Conservation (phyloP, 2,888 invertebrate genomes). For the Parapristionchus giblindavisi region DNA sequence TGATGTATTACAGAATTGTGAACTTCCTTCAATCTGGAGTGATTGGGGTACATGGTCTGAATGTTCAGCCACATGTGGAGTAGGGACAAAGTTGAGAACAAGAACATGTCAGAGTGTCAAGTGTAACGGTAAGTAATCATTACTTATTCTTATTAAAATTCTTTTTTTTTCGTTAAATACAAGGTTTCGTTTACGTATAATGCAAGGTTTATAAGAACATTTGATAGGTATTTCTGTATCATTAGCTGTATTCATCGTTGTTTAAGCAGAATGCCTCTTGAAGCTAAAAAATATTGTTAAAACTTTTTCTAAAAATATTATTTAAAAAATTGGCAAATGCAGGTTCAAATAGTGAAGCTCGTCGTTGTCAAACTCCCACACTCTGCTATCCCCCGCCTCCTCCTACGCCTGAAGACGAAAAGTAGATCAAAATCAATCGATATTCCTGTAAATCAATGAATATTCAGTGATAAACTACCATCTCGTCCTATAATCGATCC, state of each 20-base stretch:
- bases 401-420: neutral
- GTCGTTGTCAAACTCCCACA: conserved; percentile 21
- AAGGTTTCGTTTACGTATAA: neutral
- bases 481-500: conserved; percentile 14
- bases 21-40: conserved; percentile 35
- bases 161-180: neutral
- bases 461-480: neutral
- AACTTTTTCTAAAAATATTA: neutral
- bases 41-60: conserved; percentile 32
- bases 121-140: conserved; percentile 17
- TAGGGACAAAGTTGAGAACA: conserved; percentile 23
- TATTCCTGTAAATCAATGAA: neutral
- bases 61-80: conserved; percentile 34
- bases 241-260: neutral
- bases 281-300: neutral
- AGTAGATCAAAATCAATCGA: neutral
- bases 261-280: neutral
- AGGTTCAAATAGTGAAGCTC: conserved; percentile 28
- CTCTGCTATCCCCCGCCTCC: conserved; percentile 16
- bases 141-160: neutral
- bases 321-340: neutral
- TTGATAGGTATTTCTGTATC: neutral
- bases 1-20: conserved; percentile 36
- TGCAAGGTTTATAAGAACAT: neutral
- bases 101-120: conserved; percentile 7